These are phyloP conservation scores for Drosophila monieri DNA, from an alignment of 2,888 invertebrate genomes.

Conservation along the genomic window DNA sequence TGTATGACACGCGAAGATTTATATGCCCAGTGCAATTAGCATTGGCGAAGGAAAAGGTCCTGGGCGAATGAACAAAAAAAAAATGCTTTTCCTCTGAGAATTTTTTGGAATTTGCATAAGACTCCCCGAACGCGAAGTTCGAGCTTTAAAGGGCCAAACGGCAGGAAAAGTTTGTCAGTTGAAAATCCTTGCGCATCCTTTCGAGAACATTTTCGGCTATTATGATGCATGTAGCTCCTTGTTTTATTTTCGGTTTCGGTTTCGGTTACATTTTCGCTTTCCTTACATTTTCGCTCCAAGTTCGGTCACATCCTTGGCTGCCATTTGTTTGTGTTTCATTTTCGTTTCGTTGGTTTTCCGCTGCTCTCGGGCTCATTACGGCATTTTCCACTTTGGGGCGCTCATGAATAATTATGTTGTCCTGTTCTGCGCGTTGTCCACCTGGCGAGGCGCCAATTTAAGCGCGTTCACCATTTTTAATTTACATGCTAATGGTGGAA, in stretches of 20 bases:
- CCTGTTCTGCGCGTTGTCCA: conserved; percentile 45
- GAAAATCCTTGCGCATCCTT: conserved; percentile 38
- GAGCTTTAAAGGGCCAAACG: conserved; percentile 8
- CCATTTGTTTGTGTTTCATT: conserved; percentile 55
- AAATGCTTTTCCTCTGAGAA: conserved; percentile 19
- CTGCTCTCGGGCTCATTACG: conserved; percentile 59
- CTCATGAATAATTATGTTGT: conserved; percentile 73
- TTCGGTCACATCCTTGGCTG: conserved; percentile 25
- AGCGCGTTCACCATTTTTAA: conserved; percentile 64
- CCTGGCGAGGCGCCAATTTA: conserved; percentile 56
- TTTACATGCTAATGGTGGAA: conserved; percentile 66
- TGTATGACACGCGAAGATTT: conserved; percentile 51
- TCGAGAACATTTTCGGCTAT: conserved; percentile 34
- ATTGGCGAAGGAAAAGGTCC: conserved; percentile 32
- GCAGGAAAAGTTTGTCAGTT: conserved; percentile 21
- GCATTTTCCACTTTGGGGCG: conserved; percentile 66
- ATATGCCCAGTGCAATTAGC: conserved; percentile 49
- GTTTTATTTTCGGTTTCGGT: conserved; percentile 18
- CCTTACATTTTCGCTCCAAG: conserved; percentile 3
- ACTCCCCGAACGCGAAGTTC: conserved; percentile 3
- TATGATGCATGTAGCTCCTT: conserved; percentile 46
- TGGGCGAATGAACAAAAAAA: conserved; percentile 18
- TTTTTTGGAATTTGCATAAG: conserved; percentile 22
- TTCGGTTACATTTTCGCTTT: conserved; percentile 19
- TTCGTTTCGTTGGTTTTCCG: conserved; percentile 47